Percentiles rank a stretch among this genome's conserved stretches.
Conservation (phyloP, 92 coral and sea anemone species). For the Actinernus sp. region DNA sequence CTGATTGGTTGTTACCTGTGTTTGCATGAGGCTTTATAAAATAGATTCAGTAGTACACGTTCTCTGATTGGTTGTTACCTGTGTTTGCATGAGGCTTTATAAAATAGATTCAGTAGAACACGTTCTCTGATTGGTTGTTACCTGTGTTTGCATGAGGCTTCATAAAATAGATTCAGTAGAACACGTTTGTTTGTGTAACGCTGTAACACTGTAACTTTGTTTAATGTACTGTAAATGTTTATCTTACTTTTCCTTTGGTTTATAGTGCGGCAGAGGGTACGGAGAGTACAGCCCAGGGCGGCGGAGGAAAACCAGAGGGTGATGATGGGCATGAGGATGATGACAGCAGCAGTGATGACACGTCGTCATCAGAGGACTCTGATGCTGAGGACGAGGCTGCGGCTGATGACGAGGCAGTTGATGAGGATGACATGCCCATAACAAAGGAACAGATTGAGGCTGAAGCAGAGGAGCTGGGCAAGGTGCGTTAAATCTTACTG, state of each 20-base stretch:
- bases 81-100: too few species aligned
- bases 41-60: too few species aligned
- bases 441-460: slow-evolving; percentile 89
- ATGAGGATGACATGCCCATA: slow-evolving; percentile 71
- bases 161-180: too few species aligned
- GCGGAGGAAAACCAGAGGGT: slow-evolving; percentile 55
- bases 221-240: too few species aligned
- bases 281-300: slow-evolving; percentile 65
- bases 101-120: too few species aligned
- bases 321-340: slow-evolving; percentile 55
- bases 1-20: too few species aligned
- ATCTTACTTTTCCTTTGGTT: neutral
- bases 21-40: too few species aligned
- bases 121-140: too few species aligned
- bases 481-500: slow-evolving; percentile 44
- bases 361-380: slow-evolving; percentile 81
- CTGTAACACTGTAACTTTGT: too few species aligned
- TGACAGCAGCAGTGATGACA: slow-evolving; percentile 64
- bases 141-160: too few species aligned
- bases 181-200: too few species aligned
- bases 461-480: slow-evolving; percentile 97
- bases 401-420: slow-evolving; percentile 71
- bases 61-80: too few species aligned
- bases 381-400: slow-evolving; percentile 97
- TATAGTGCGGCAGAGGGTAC: slow-evolving; percentile 83